Evolutionary conservation across 2,888 invertebrate species (phyloP), one percentile per base, ranked within the genome.

Genomic region (Brachyptera risi): DNA sequence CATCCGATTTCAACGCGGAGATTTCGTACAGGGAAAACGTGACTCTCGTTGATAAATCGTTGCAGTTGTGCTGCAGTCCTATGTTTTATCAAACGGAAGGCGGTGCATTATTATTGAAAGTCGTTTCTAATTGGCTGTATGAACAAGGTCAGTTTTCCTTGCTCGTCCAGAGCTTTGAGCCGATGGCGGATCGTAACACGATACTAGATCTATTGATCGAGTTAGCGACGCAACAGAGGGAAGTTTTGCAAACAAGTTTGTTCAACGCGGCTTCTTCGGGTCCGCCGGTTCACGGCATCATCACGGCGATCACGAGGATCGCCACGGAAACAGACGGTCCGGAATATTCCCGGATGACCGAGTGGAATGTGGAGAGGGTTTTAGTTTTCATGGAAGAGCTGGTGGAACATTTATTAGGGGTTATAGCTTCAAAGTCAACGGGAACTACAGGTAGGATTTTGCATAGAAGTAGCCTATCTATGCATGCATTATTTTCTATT

Each of bases 41-140:
- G 69, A 44, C 71, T 59, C 68, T 82, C 64, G 73, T 76, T 58
- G 67, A 74, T 24, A 71, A 73, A 66, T 79, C 78, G 60, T 66
- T 81, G 11, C 69, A 69, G 42, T 73, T 79, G 60, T 80, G 84
- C 67, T 76, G 76, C 66, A 83, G 83, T 66, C 80, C 81, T 64
- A 83, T 82, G 69, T 83, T 84, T 67, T 83, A 81, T 71, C 79
- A 84, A 70, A 79, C 80, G 31, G 80, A 80, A 67, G 83, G 83
- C 71, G 84, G 85, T 11, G 79, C 81, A 51, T 76, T 76, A 37
- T 74, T 84, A 65, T 75, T 82, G 63, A 79, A 78, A 70, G 73
- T 85, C 64, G 70, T 84, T 26, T 74, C 76, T 35, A 74, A 74
- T 66, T 67, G 79, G 64, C 64, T 74, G 7, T 31, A 27, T 7